Conservation (phyloP, 2,888 invertebrate genomes). For the Celastrina argiolus region DNA sequence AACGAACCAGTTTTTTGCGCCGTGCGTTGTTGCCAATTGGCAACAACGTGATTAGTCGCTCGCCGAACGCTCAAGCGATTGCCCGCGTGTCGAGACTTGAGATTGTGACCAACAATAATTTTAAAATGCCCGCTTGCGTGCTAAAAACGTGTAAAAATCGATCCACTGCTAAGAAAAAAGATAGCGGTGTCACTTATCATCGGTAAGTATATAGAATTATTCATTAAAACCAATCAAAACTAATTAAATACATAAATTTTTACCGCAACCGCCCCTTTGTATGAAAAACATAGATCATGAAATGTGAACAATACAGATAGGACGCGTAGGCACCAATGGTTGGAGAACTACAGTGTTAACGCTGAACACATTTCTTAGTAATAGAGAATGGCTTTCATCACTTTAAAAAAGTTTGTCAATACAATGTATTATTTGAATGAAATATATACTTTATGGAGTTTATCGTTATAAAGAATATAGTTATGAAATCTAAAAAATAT, state of each 20-base stretch:
- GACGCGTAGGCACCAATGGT: not conserved
- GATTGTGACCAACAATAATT: not conserved
- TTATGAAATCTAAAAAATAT: too few species aligned
- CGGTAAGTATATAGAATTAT: not conserved
- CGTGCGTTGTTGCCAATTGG: not conserved
- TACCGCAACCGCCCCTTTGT: not conserved
- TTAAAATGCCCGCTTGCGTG: not conserved
- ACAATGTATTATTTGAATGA: too few species aligned
- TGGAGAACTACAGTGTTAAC: too few species aligned
- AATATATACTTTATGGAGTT: too few species aligned
- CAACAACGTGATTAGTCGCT: not conserved
- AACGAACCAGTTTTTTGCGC: not conserved
- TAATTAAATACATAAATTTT: not conserved
- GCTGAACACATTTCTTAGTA: too few species aligned
- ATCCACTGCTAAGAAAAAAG: slow-evolving; percentile 2
- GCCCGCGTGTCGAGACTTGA: not conserved
- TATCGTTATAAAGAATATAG: too few species aligned
- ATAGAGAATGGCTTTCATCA: too few species aligned
- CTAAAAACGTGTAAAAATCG: slow-evolving; percentile 3
- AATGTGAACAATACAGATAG: not conserved
- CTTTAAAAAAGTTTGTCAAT: too few species aligned
- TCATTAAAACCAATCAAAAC: too few species aligned
- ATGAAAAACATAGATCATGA: not conserved
- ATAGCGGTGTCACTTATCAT: not conserved
- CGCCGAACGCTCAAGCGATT: not conserved